Evolutionary conservation across 2,797 vertebrate genomes (phyloP).

Genomic region (Carcharodon carcharias): DNA sequence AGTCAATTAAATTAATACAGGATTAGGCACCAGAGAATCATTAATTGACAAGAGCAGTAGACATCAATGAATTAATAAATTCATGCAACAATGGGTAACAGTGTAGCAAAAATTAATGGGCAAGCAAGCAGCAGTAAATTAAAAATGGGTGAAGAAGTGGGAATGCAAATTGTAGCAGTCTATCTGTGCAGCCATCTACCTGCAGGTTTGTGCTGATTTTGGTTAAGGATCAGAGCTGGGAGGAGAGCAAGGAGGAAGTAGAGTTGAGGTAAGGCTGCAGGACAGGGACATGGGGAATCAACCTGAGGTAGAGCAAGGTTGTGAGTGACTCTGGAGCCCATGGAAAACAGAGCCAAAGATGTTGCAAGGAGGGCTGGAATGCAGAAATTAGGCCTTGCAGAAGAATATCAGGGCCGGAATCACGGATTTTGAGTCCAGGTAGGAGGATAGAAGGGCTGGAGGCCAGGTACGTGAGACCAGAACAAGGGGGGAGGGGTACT

Average conservation of each 20-base stretch:
- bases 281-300: neutral
- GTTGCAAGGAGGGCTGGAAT: neutral
- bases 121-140: neutral
- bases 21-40: neutral
- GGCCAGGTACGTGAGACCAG: neutral
- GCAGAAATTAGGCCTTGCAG: neutral
- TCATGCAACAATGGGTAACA: neutral
- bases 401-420: neutral
- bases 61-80: slow-evolving; percentile 2
- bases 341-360: neutral
- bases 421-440: neutral
- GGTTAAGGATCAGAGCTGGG: neutral
- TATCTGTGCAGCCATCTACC: neutral
- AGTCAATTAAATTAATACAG: neutral
- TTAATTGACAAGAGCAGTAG: neutral
- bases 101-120: neutral
- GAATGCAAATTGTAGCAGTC: neutral
- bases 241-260: neutral
- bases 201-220: neutral
- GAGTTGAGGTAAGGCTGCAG: neutral
- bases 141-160: neutral
- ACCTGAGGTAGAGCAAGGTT: neutral
- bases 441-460: neutral
- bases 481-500: neutral
- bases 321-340: neutral